phyloP scores from a whole-genome alignment of 2,888 invertebrate genomes.

The Limnephilus marmoratus region DNA sequence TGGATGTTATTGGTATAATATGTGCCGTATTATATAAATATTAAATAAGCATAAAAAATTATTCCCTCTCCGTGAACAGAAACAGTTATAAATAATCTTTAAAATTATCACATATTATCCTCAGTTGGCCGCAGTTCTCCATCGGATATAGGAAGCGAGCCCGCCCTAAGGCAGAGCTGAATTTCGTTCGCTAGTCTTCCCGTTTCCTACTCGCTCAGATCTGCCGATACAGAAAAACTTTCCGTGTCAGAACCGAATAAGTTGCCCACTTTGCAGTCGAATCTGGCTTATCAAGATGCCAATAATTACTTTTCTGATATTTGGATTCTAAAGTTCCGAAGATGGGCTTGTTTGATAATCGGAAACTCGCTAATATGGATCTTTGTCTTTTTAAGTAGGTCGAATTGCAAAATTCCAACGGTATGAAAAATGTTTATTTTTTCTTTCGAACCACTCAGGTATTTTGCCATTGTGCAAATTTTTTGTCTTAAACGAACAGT shows the following conservation, averaged over 20 bases:
- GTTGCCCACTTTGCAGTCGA: slow-evolving; percentile 52
- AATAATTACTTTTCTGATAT: slow-evolving; percentile 59
- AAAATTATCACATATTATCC: not conserved
- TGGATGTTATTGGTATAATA: too few species aligned
- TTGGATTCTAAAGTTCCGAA: slow-evolving; percentile 26
- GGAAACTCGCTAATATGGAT: not conserved
- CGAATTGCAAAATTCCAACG: not conserved
- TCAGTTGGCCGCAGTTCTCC: not conserved
- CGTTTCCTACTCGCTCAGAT: slow-evolving; percentile 40
- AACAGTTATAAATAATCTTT: not conserved
- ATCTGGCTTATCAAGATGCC: slow-evolving; percentile 59
- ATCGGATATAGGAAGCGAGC: not conserved
- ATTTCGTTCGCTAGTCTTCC: not conserved
- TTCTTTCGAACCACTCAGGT: not conserved
- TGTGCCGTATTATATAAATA: too few species aligned
- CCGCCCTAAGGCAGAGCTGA: not conserved
- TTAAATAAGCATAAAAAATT: not conserved
- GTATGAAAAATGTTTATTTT: not conserved
- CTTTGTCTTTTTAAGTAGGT: not conserved
- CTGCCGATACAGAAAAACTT: slow-evolving; percentile 62
- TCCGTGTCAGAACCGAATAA: slow-evolving; percentile 46
- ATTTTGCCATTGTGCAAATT: too few species aligned
- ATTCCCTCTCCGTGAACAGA: not conserved
- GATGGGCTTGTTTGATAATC: slow-evolving; percentile 35
- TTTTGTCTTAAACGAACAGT: not conserved